Base-by-base conservation (phyloP, 2,888 invertebrate species). In the Lagria hirta region DNA sequence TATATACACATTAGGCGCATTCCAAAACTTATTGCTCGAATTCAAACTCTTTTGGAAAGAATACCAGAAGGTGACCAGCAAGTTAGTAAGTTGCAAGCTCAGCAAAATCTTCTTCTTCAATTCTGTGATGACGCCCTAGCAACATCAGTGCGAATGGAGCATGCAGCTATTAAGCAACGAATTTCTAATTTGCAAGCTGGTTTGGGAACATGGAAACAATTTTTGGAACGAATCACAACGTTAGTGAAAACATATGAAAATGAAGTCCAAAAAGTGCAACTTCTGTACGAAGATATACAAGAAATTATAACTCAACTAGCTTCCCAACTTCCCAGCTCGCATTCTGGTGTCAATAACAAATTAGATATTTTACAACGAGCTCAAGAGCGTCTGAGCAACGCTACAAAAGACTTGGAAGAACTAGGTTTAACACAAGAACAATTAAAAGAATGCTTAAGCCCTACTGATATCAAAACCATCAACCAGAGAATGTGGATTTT, bases 371-470 rank as follows among this genome's bases (percentile, higher is more conserved):
- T 86, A 47, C 76, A 81, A 12, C 77, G 81, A 12, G 72, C 83
- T 30, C 77, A 82, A 57, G 74, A 75, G 3, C 77, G 78, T 46
- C 73, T 85, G 35, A 72, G 34, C 4, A 76, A 75, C 43, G 73
- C 81, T 29, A 78, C 78, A 24, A 75, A 75, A 16, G 82, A 84
- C 38, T 73, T 90, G 13, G 88, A 90, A 65, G 75, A 80, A 17
- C 73, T 90, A 0, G 83, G 82, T 24, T 81, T 84, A 1, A 81
- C 82, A 16, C 85, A 88, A 57, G 89, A 91, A 66, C 85, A 90
- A 68, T 73, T 93, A 2, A 88, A 89, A 59, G 89, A 91, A 64
- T 88, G 87, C 57, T 76, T 92, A 3, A 88, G 88, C 66, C 88
- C 90, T 0, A 81, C 83, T 28, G 92, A 93, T 62, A 84, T 89